phyloP scores from a whole-genome alignment of 1,140 invertebrate genomes.

The Drosophila novamexicana region DNA sequence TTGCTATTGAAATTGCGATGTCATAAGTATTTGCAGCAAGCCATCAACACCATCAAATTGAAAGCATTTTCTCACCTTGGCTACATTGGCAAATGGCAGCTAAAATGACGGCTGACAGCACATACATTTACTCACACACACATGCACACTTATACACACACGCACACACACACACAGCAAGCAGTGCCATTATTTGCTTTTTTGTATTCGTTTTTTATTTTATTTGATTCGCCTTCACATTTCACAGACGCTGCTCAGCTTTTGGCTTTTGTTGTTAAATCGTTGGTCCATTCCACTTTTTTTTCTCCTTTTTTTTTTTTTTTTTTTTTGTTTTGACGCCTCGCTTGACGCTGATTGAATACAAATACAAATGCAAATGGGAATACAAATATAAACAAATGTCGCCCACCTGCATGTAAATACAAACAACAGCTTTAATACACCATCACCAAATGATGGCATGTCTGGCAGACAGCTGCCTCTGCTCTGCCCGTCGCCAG shows the following conservation, averaged over 20 bases:
- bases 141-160: neutral
- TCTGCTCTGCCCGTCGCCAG: constrained; percentile 14
- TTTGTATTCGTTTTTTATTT: constrained; percentile 45
- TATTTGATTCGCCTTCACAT: constrained; percentile 72
- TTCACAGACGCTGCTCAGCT: constrained; percentile 38
- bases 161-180: constrained; percentile 1
- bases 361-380: constrained; percentile 74
- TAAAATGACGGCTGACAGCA: constrained; percentile 44
- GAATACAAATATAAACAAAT: constrained; percentile 72
- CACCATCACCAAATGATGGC: constrained; percentile 74
- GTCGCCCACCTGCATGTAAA: constrained; percentile 72
- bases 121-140: constrained; percentile 1
- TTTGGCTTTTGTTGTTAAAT: constrained; percentile 49
- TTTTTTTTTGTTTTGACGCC: constrained; percentile 34
- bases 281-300: constrained; percentile 25
- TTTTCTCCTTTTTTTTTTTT: constrained; percentile 1
- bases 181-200: constrained; percentile 32
- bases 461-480: constrained; percentile 58
- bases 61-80: constrained; percentile 31
- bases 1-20: constrained; percentile 27
- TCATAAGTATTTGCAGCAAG: constrained; percentile 27
- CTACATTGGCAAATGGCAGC: constrained; percentile 47
- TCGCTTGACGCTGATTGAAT: constrained; percentile 78
- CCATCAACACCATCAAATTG: constrained; percentile 34
- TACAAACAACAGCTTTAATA: constrained; percentile 74